Percentiles rank a stretch among this genome's conserved stretches.
These are phyloP conservation scores for Thripadectes ignobilis DNA, from an alignment of 2,797 vertebrate genomes.

Conservation along the genomic window DNA sequence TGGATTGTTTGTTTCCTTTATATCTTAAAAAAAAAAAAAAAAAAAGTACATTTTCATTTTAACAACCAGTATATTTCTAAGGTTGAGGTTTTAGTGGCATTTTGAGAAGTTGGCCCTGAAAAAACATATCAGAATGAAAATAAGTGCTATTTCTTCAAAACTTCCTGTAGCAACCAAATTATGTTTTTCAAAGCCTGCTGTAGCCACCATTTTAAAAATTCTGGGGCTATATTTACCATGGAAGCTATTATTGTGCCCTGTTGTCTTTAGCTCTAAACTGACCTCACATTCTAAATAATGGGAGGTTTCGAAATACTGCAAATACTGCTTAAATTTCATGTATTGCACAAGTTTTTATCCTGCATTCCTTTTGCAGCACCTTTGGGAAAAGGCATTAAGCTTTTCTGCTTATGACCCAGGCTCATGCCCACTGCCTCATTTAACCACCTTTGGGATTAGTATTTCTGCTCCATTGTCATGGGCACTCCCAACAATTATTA, in stretches of 20 bases:
- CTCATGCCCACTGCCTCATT: not conserved
- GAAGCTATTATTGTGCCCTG: not conserved
- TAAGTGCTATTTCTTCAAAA: not conserved
- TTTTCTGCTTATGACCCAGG: not conserved
- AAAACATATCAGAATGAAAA: not conserved
- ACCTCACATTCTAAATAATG: not conserved
- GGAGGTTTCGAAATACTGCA: not conserved
- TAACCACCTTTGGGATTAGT: constrained; percentile 14
- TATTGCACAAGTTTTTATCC: not conserved
- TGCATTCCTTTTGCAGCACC: not conserved
- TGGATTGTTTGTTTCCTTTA: not conserved
- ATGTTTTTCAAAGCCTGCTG: not conserved
- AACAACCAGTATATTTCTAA: not conserved
- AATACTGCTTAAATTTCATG: not conserved
- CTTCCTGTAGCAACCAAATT: not conserved
- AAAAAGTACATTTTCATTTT: not conserved
- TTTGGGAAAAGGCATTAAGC: not conserved
- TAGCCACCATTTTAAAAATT: not conserved
- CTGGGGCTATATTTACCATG: not conserved
- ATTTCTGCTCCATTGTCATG: not conserved
- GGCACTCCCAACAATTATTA: constrained; percentile 2
- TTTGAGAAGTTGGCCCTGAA: not conserved
- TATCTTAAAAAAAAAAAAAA: not conserved
- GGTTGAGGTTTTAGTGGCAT: not conserved
- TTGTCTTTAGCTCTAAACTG: not conserved